Conservation (phyloP, 2,113 vertebrate genomes). For the Choloepus hoffmanni region DNA sequence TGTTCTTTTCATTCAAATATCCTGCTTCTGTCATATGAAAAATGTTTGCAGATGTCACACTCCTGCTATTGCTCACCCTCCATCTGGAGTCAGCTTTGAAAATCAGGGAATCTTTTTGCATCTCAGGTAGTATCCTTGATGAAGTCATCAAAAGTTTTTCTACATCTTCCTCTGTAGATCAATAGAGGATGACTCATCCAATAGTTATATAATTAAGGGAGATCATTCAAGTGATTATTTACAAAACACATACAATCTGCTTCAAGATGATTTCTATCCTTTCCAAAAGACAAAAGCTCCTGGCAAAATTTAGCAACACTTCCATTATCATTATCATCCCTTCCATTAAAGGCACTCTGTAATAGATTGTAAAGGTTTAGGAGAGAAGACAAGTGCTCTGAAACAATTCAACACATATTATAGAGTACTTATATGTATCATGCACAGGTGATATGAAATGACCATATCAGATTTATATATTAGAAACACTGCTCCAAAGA, state of each 20-base stretch:
- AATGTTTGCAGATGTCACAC: not conserved
- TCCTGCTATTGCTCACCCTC: not conserved
- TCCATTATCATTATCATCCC: not conserved
- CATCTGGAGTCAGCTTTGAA: not conserved
- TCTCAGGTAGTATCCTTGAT: constrained; percentile 10
- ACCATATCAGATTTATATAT: not conserved
- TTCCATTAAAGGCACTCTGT: not conserved
- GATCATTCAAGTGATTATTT: constrained; percentile 42
- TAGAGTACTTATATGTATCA: not conserved
- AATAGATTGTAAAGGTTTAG: not conserved
- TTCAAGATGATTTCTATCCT: constrained; percentile 47
- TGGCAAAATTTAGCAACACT: not conserved
- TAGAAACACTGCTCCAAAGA: not conserved
- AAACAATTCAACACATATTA: not conserved
- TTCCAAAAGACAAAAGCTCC: not conserved
- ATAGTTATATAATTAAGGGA: constrained; percentile 57
- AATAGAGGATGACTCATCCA: constrained; percentile 37
- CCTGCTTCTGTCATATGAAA: not conserved
- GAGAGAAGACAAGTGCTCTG: not conserved
- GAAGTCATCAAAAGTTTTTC: constrained; percentile 43
- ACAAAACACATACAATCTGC: constrained; percentile 14
- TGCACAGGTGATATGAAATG: not conserved
- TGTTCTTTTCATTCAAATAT: not conserved
- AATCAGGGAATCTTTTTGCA: not conserved
- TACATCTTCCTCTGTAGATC: not conserved